Base-by-base conservation (phyloP, 2,113 vertebrate genomes). In the Fukomys damarensis region DNA sequence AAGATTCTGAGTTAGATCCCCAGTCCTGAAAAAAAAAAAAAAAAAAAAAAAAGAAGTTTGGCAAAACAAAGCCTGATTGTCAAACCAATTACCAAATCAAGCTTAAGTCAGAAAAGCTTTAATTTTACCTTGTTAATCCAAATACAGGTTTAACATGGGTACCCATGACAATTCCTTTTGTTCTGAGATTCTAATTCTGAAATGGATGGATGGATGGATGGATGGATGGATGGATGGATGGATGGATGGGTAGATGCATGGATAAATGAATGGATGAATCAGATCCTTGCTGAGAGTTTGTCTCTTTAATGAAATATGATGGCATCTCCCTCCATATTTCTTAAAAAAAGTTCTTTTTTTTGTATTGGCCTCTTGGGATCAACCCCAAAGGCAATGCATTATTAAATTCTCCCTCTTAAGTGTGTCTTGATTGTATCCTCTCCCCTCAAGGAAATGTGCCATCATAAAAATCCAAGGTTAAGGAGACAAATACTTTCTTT, bases 391-490 rank as follows among this genome's bases (percentile, higher is more conserved):
- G n/a, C 26, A 65, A 59, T 30, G 12, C 9, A 63, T 86, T 77
- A 88, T 65, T 94, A 93, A 82, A 65, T 6, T 52, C n/a, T 92
- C 41, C n/a, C 43, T 95, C 86, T 97, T 49, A 66, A 89, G 66
- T 7, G 16, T 77, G 1, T 32, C 93, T 56, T 92, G 8, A 61
- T 22, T 30, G 28, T 70, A 65, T 63, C 58, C 52, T 92, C 35
- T 76, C 22, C n/a, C 32, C 32, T 11, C 3, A 58, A 66, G 14
- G 49, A 93, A 88, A 88, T 22, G n/a, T 6, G 10, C 41, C 66
- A 76, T 16, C 4, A 4, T 86, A 72, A 68, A 68, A 89, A 66
- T 24, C 54, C 61, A 86, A 84, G 66, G 56, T 19, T 72, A 38
- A 59, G 52, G 38, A 46, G 46, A 89, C 49, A 22, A 87, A 80